Evolutionary conservation across 2,888 invertebrate species (phyloP), one percentile per base, ranked within the genome.

Genomic region (Adela reaumurella): DNA sequence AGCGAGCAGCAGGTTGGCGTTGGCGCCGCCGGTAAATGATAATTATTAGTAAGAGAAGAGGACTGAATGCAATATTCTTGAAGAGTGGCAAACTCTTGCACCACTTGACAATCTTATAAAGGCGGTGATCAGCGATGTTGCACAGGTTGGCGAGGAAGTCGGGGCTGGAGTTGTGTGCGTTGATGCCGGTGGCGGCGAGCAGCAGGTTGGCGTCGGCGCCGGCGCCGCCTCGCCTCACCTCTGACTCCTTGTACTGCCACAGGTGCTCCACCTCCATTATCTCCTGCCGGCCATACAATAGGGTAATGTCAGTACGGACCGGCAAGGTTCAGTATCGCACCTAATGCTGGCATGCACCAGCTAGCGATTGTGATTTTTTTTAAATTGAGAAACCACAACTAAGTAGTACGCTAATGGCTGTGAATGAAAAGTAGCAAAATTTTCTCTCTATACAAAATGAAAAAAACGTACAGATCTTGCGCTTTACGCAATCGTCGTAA

Each of bases 61-160:
- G 8, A 24, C 24, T 24, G 8, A 94, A 94, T 61, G 94, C 93
- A 60, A 97, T 96, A 72, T 95, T 94, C 68, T 96, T 94, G 68
- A 97, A 97, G 19, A 97, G 84, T 16, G 97, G 97, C 67, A 97
- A 77, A 69, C 95, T 96, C 70, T 97, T 94, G 80, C 97, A 97
- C 97, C 97, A 97, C 67, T 97, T 95, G 54, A 97, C 97, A 58
- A 97, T 95, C 81, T 97, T 95, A 69, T 97, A 97, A 17, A 97
- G 84, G 46, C 97, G 83, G 69, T 96, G 93, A 70, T 97, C 97
- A 45, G 97, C 97, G 52, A 95, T 94, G 65, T 92, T 92, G 81
- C 94, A 94, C 62, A 95, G 82, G 71, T 92, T 93, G 2, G 92
- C 92, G 48, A 94, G 83, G 68, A 92, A 88, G 74, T 94, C 92